phyloP scores from a whole-genome alignment of 2,113 vertebrate species.

The Brachyistius frenatus region DNA sequence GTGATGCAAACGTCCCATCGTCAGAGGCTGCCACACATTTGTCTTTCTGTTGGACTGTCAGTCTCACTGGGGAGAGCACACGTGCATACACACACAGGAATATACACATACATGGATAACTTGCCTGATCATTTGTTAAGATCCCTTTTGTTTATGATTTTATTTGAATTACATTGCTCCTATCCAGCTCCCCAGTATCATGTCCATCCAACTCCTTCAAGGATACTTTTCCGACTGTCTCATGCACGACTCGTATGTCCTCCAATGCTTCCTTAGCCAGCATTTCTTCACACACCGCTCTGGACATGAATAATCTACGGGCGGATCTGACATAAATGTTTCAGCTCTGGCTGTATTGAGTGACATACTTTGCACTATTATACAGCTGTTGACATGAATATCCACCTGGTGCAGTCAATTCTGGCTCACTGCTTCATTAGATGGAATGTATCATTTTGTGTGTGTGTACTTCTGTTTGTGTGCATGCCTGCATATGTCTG shows the following conservation, averaged over 20 bases:
- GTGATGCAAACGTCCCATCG: conserved; percentile 73
- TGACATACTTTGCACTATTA: conserved; percentile 38
- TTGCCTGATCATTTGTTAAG: conserved; percentile 22
- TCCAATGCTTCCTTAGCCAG: conserved; percentile 36
- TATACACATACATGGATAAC: background rate
- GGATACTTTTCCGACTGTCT: conserved; percentile 25
- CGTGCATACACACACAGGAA: conserved; percentile 17
- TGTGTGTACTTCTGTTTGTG: conserved; percentile 48
- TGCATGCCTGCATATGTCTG: conserved; percentile 64
- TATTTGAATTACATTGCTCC: background rate
- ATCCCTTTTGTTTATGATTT: background rate
- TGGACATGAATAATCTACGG: conserved; percentile 32
- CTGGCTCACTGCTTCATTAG: conserved; percentile 75
- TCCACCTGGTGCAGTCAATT: conserved; percentile 64
- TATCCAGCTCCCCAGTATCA: conserved; percentile 18
- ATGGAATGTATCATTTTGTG: conserved; percentile 63
- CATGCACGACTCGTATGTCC: conserved; percentile 22
- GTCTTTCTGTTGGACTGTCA: conserved; percentile 67
- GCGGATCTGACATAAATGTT: conserved; percentile 16
- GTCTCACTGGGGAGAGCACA: conserved; percentile 24
- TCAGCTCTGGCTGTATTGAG: conserved; percentile 33
- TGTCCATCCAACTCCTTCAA: conserved; percentile 25
- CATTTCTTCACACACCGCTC: conserved; percentile 45
- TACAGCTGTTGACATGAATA: conserved; percentile 63
- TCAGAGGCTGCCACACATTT: conserved; percentile 65